Percentiles rank a stretch among this genome's conserved stretches.
These are phyloP conservation scores for Procambarus clarkii DNA, from an alignment of 1,140 invertebrate genomes.

Conservation along the genomic window DNA sequence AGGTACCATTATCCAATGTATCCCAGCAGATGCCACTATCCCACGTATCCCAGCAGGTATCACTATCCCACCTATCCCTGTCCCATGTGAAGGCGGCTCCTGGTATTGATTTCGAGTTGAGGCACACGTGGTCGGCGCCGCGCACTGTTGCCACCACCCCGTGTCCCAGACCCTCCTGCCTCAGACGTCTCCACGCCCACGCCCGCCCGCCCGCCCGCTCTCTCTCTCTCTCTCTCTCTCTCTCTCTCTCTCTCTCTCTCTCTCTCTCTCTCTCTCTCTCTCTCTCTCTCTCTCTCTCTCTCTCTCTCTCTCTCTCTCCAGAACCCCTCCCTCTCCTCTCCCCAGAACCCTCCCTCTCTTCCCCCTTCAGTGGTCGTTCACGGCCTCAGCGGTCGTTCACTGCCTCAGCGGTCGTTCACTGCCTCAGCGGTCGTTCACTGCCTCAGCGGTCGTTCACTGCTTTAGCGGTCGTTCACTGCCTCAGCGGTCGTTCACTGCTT, in stretches of 20 bases:
- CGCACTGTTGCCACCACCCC: conserved; percentile 1
- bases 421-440: neutral
- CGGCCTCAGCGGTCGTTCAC: neutral
- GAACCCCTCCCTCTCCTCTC: neutral
- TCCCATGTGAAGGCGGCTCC: neutral
- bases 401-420: neutral
- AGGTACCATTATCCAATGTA: too few relatives aligned
- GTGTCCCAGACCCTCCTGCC: neutral
- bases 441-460: neutral
- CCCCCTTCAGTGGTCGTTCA: neutral
- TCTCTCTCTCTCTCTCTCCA: too few relatives aligned
- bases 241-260: too few relatives aligned
- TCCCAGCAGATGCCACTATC: too few relatives aligned
- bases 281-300: too few relatives aligned
- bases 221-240: too few relatives aligned
- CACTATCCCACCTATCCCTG: neutral
- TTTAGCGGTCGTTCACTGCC: neutral
- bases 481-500: neutral
- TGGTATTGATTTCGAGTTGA: conserved; percentile 40
- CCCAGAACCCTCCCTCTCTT: neutral
- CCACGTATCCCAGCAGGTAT: too few relatives aligned
- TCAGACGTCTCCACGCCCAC: conserved; percentile 23
- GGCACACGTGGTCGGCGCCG: conserved; percentile 10
- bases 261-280: too few relatives aligned
- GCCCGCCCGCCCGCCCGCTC: neutral